Evolutionary conservation across 2,888 invertebrate genomes (phyloP), one percentile per base, ranked within the genome.

Genomic region (Agelastica alni): DNA sequence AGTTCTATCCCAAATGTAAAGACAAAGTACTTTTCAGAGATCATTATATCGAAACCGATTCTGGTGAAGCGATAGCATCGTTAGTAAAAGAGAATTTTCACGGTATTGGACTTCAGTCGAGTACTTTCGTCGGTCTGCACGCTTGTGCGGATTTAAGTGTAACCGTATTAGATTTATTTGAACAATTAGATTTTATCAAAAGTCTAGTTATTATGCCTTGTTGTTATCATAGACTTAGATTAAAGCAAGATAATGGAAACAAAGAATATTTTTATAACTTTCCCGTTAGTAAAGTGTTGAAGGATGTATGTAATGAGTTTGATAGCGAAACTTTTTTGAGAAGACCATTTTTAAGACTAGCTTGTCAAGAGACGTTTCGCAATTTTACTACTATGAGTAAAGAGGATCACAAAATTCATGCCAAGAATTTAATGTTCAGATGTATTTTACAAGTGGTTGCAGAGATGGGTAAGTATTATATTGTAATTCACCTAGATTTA

Each of bases 71-170:
- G 57, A 67, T 77, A 54, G 66, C 74, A 39, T 31, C 54, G 17
- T 28, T 64, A 30, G 46, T 69, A 13, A 16, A 56, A 18, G 51
- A 62, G 22, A 51, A 59, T 48, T 60, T 64, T 39, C 51, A 58
- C 18, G 28, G 22, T 9, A 16, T 39, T 5, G 52, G 44, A 13
- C 44, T 39, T 10, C 52, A 60, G 28, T 61, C 69, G 42, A 65
- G 77, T 47, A 80, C 81, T 51, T 69, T 86, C 58, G 77, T 83
- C 54, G 91, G 90, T 1, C 79, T 91, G 5, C 91, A 91, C 70
- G 85, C 89, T 4, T 91, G 91, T 68, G 91, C 87, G 0, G 90
- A 91, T 77, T 79, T 91, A 51, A 85, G 88, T 31, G 79, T 88
- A 14, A 80, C 82, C 48, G 84, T 87, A 5, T 80, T 89, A 42